phyloP scores from a whole-genome alignment of 2,797 vertebrate genomes.

The Protonibea diacanthus region DNA sequence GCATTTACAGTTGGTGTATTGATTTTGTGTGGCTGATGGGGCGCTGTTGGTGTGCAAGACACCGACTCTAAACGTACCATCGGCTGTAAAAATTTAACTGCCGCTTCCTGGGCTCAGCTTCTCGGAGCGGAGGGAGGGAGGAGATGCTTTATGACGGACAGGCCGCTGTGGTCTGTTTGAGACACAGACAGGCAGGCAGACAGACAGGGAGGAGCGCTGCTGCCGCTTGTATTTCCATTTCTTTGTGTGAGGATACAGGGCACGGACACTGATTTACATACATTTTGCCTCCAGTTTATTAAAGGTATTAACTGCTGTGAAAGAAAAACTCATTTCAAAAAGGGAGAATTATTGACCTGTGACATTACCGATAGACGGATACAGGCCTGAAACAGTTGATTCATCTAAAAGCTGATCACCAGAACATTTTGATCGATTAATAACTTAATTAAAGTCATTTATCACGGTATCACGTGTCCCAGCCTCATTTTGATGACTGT shows the following conservation, averaged over 20 bases:
- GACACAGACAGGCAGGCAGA: conserved; percentile 9
- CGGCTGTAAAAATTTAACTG: conserved; percentile 85
- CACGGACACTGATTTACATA: background rate
- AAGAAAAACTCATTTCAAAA: background rate
- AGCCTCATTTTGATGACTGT: background rate
- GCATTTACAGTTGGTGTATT: conserved; percentile 90
- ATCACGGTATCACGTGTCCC: background rate
- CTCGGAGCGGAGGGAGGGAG: conserved; percentile 41
- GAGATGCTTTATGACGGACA: conserved; percentile 77
- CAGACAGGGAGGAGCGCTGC: conserved; percentile 49
- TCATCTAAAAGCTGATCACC: background rate
- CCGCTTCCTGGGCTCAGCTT: conserved; percentile 76
- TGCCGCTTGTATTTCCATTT: background rate
- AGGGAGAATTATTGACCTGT: background rate
- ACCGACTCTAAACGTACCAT: conserved; percentile 82
- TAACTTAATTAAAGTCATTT: background rate
- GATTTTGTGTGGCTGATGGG: conserved; percentile 86
- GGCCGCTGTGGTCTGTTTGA: conserved; percentile 48
- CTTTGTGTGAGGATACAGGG: conserved; percentile 39
- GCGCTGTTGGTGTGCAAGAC: conserved; percentile 71
- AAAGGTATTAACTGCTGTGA: background rate
- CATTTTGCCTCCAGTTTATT: background rate
- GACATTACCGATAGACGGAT: background rate
- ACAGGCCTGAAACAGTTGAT: background rate
- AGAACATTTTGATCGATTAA: background rate